Conservation (phyloP, 1,140 invertebrate genomes). For the Neotoxoptera formosana region DNA sequence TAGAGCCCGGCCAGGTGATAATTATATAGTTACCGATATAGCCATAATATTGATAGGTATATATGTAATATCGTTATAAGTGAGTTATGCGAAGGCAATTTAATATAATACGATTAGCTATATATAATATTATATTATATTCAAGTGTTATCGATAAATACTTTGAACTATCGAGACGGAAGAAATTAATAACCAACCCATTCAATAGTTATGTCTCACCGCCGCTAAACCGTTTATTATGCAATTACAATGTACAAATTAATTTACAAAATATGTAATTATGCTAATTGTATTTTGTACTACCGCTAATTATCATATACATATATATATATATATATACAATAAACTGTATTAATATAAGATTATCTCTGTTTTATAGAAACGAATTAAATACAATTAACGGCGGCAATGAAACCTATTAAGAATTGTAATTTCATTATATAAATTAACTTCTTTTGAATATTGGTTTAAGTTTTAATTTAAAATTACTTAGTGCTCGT, state of each 20-base stretch:
- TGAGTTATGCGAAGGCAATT: not conserved
- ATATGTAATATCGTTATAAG: not conserved
- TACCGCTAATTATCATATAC: not conserved
- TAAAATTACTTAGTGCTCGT: not conserved
- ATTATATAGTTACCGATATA: not conserved
- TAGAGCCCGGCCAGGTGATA: not conserved
- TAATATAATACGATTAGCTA: slow-evolving; percentile 15
- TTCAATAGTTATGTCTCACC: not conserved
- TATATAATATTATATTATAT: not conserved
- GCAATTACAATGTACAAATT: not conserved
- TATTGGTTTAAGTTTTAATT: not conserved
- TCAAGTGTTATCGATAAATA: slow-evolving; percentile 11
- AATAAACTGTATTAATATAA: not conserved
- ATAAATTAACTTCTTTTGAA: not conserved
- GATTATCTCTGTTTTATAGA: not conserved
- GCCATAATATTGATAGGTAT: not conserved
- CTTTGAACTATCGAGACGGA: slow-evolving; percentile 2
- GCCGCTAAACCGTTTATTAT: not conserved
- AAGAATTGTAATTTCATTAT: not conserved
- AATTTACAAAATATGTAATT: not conserved
- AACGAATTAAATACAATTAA: not conserved
- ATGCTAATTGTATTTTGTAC: slow-evolving; percentile 2
- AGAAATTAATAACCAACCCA: not conserved
- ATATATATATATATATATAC: not conserved
- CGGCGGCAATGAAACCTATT: not conserved